phyloP scores from a whole-genome alignment of 2,797 vertebrate species.

The Crypturellus tataupa region DNA sequence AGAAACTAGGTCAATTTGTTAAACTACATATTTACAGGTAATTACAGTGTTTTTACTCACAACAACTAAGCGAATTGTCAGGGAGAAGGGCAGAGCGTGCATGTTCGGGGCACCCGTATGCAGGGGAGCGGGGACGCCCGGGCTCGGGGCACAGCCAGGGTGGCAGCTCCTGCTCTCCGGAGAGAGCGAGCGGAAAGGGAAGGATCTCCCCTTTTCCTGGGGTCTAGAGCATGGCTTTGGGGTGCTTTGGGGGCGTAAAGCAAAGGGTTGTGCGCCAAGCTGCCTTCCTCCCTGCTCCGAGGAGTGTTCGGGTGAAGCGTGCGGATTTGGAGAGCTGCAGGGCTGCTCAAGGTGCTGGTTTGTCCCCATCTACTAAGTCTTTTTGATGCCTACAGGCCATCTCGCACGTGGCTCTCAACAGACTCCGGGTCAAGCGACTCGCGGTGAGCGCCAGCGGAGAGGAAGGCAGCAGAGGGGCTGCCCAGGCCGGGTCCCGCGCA shows the following conservation, averaged over 20 bases:
- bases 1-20: conserved; percentile 85
- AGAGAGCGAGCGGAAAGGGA: conserved; percentile 30
- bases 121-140: conserved; percentile 52
- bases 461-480: conserved; percentile 55
- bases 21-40: conserved; percentile 85
- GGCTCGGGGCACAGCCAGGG: conserved; percentile 6
- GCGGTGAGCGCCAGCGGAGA: conserved; percentile 74
- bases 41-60: conserved; percentile 81
- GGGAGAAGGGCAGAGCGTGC: conserved; percentile 80
- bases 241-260: conserved; percentile 31
- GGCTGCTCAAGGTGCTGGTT: conserved; percentile 67
- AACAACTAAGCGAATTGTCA: conserved; percentile 75
- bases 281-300: neutral
- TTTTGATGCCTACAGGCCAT: neutral
- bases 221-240: conserved; percentile 26
- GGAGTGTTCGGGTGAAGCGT: conserved; percentile 48
- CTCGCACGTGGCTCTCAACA: conserved; percentile 12
- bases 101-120: conserved; percentile 82
- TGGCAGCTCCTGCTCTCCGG: neutral
- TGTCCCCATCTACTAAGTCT: neutral
- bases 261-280: neutral
- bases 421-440: conserved; percentile 53
- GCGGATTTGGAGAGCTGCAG: conserved; percentile 58
- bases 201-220: neutral
- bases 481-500: too few relatives aligned